phyloP scores from a whole-genome alignment of 37 sponge, comb jelly and placozoan genomes.

The Agelas oroides region DNA sequence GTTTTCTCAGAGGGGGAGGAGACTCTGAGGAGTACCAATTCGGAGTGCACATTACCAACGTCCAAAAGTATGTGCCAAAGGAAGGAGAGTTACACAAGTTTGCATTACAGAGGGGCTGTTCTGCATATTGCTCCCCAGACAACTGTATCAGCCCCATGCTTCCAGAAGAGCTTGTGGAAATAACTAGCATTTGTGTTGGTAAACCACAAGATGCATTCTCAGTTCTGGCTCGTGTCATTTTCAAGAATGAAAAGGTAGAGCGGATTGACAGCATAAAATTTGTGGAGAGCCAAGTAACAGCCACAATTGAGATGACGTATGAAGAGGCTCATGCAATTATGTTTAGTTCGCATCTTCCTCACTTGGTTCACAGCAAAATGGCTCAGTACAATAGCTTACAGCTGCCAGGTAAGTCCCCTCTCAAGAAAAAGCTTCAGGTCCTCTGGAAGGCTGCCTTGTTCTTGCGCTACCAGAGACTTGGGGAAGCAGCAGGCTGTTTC shows the following conservation, averaged over 20 bases:
- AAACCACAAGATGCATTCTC: slow-evolving; percentile 1
- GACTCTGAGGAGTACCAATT: neutral
- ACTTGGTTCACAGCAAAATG: neutral
- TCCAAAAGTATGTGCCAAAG: neutral
- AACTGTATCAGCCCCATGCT: slow-evolving; percentile 30
- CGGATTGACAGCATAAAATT: neutral
- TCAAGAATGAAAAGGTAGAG: neutral
- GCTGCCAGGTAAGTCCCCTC: too few species aligned
- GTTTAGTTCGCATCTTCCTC: neutral
- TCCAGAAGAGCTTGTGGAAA: neutral
- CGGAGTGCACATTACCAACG: slow-evolving; percentile 59
- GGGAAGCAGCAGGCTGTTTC: slow-evolving; percentile 29
- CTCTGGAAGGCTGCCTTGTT: slow-evolving; percentile 40
- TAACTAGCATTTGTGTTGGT: slow-evolving; percentile 5
- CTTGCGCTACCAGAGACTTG: slow-evolving; percentile 35
- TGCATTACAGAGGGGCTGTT: slow-evolving; percentile 24
- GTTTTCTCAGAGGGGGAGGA: neutral
- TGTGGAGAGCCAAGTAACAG: neutral
- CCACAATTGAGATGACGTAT: neutral
- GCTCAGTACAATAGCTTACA: neutral
- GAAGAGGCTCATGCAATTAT: slow-evolving; percentile 30
- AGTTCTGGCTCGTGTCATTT: neutral
- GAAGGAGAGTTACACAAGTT: slow-evolving; percentile 12
- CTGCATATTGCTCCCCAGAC: slow-evolving; percentile 28
- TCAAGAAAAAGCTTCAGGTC: neutral